Base-by-base conservation (phyloP, 2,888 invertebrate genomes). In the Periphyllus acericola region DNA sequence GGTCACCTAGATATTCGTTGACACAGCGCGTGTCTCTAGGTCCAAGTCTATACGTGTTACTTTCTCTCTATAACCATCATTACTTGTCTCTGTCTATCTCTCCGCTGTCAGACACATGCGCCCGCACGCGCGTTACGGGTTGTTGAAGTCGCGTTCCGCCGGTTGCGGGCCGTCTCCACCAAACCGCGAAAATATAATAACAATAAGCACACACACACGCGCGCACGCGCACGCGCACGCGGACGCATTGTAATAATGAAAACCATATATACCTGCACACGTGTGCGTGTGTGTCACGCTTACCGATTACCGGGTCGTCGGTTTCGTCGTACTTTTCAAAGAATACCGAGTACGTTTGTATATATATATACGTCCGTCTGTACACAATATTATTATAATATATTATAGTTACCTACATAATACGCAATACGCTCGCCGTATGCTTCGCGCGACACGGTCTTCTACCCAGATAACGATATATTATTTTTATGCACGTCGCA, bases 181-280 rank as follows among this genome's bases (percentile, higher is more conserved):
- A 68, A 78, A 85, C 68, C 84, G 84, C 84, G 84, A 85, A 85
- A 85, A 85, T 68, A 78, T 85, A 85, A 85, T 85, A 78, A 85
- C 84, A 68, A 40, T 40, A 32, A 17, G 29, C 9, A 52, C 68
- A 4, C 40, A 60, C 25, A 60, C 40, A 46, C 6, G 36, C 0
- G n/a, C 21, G 52, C 14, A 14, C 14, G 52, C 14, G 8, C 6
- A 25, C 6, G 8, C 21, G 25, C 11, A n/a, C 8, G n/a, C 9
- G 66, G 66, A 25, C 66, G n/a, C 66, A n/a, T n/a, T 66, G n/a
- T 71, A 29, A 14, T n/a, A 29, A 29, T 29, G 29, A 32, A 71
- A 71, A 71, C 71, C 71, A 8, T 74, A 74, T 74, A 80, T 29
- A 66, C 19, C 36, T 32, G 81, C 21, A 74, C 74, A 36, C 52